Evolutionary conservation across 2,888 invertebrate genomes (phyloP).

Genomic region (Drosophila merina): DNA sequence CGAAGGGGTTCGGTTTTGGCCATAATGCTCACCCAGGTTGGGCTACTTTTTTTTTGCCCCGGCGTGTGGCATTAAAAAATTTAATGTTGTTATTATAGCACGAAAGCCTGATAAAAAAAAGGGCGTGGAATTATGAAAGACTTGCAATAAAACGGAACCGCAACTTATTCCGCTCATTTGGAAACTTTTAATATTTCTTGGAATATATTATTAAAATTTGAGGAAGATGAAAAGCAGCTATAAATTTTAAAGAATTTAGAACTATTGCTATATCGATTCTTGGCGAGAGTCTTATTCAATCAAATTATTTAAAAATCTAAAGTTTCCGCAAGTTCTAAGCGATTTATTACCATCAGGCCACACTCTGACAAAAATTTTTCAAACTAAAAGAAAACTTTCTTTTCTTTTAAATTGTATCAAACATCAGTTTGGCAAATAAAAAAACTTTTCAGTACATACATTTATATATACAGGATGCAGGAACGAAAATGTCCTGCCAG

Average conservation of each 20-base stretch:
- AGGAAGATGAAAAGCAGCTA: background rate
- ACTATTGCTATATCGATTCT: background rate
- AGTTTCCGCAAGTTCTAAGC: constrained; percentile 10
- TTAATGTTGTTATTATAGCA: constrained; percentile 53
- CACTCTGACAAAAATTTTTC: constrained; percentile 39
- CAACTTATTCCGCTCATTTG: constrained; percentile 6
- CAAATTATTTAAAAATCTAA: constrained; percentile 5
- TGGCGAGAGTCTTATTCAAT: background rate
- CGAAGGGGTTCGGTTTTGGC: constrained; percentile 41
- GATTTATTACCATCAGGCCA: constrained; percentile 36
- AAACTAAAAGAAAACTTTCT: constrained; percentile 36
- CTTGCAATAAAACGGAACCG: constrained; percentile 1
- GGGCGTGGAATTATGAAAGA: constrained; percentile 18
- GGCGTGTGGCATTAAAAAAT: constrained; percentile 54
- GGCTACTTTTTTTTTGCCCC: constrained; percentile 25
- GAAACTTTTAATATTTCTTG: background rate
- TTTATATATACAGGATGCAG: constrained; percentile 13
- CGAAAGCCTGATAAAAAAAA: constrained; percentile 21
- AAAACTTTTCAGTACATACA: constrained; percentile 60
- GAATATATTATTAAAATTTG: background rate
- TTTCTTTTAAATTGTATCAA: constrained; percentile 8
- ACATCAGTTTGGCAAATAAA: constrained; percentile 42
- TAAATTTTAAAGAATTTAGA: background rate
- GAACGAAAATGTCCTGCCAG: constrained; percentile 46
- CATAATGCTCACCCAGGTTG: constrained; percentile 54